Evolutionary conservation across 2,797 vertebrate species (phyloP), one percentile per base, ranked within the genome.

Genomic region (Neosalanx taihuensis): DNA sequence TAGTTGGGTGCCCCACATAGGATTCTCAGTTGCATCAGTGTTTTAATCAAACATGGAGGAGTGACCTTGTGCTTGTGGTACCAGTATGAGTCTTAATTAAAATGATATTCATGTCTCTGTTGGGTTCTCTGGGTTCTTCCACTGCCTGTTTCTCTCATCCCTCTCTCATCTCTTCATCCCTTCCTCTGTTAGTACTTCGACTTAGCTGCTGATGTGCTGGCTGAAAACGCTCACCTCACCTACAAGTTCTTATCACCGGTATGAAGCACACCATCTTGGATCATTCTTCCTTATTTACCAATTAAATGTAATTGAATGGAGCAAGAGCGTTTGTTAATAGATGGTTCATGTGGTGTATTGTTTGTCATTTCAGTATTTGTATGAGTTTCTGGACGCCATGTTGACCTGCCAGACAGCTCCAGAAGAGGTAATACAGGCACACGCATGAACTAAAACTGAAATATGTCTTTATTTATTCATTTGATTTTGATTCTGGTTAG

Each of bases 181-280:
- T 66, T 57, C 20, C 15, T 51, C 35, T 76, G 20, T 65, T 20
- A 56, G 13, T 76, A 58, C 5, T 91, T 98, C 87, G 99, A 97
- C 83, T 99, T 99, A 81, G 97, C 96, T 4, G 97, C 97, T 3
- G 97, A 99, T 51, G 96, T 99, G 59, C 86, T 98, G 88, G 97
- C 96, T 64, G 97, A 98, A 82, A 99, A 99, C 33, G 94, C 95
- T 9, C 97, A 97, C 67, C 91, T 99, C 69, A 98, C 96, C 12
- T 98, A 96, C 83, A 98, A 94, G 82, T 93, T 96, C 72, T 96
- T 98, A 57, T 94, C 95, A 0, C 94, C 96, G 23, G 94, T 94
- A 85, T 90, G 86, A 72, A n/a, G 6, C 29, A 41, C 18, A 3
- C 37, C 6, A 17, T 29, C 4, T 6, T 1, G 2, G 0, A 1